Base-by-base conservation (phyloP, 2,797 vertebrate genomes). In the Sitta carolinensis region DNA sequence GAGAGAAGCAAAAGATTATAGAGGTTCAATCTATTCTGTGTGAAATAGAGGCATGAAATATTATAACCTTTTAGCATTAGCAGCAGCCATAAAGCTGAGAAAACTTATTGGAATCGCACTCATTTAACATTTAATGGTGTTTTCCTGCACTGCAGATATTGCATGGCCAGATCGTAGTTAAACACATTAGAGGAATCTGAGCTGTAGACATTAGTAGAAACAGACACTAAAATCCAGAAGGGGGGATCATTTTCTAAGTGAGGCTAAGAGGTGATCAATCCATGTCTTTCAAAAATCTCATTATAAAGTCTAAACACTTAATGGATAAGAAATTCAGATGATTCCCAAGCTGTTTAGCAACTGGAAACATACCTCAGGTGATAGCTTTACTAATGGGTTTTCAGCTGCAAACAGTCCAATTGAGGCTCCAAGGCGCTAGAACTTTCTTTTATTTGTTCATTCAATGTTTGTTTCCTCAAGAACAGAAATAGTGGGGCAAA, bases 221-320 rank as follows among this genome's bases (percentile, higher is more conserved):
- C n/a, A 91, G 87, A 79, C 69, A 78, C 77, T 89, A 76, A 94
- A 93, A 96, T 96, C 89, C 81, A 93, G 69, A 87, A 90, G 75
- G 68, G 57, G 26, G 50, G 85, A 93, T 94, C 52, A 63, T 90
- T 96, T 96, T 70, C 90, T 93, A 86, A 94, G 83, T 32, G 78
- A 94, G 57, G 19, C 50, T 84, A 90, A 95, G 92, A 94, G 57
- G 85, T 93, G 81, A 97, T 96, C 96, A 95, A 96, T 97, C 93
- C 43, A 81, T 48, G 75, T 92, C 94, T 88, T 87, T 95, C 89
- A 96, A 92, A 95, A 96, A 95, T 85, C 93, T 94, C 78, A 80
- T 97, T 93, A 87, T 81, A 87, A 96, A 94, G 52, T 73, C 90
- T 91, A 95, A 96, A 93, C 91, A 81, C 87, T 95, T 93, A 93